Base-by-base conservation (phyloP, 2,113 vertebrate species). In the Indri indri region DNA sequence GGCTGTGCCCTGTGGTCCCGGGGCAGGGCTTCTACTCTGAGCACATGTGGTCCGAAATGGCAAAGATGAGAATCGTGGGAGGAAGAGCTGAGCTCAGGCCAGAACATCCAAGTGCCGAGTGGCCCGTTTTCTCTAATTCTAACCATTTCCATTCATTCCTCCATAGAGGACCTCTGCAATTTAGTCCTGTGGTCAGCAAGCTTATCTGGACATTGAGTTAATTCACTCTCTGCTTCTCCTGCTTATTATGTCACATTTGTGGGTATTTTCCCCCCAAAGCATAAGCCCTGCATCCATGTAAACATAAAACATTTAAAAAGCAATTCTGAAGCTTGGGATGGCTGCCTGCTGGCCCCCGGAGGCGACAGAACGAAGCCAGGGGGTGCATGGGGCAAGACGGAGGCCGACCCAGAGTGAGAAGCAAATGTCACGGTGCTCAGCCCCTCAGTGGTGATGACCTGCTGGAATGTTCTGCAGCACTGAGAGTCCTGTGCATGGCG, bases 291-390 rank as follows among this genome's bases (percentile, higher is more conserved):
- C 73, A 47, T 93, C 54, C 70, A 70, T 34, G 65, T 80, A 86
- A 91, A 82, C 66, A 97, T 30, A 37, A 77, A 95, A 88, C 32
- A 90, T 83, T 91, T 76, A 93, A 89, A 83, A 16, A 47, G 83
- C 45, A 47, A 81, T 42, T 63, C 54, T n/a, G 23, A 52, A 77
- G 74, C 74, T 86, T 6, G 9, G 47, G 42, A 23, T 11, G 42
- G 77, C 66, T 2, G 3, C 10, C 22, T 32, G 4, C n/a, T 1
- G 18, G 40, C 23, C 61, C 68, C 76, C 23, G 3, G 59, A 61
- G 59, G 59, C 9, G 22, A 61, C 23, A 61, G 59, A 25, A 25
- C 25, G 59, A 25, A 61, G 22, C 20, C 20, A 7, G 57, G 6
- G 59, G 23, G 8, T 61, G 22, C 3, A 8, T 61, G 23, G 45